phyloP scores from a whole-genome alignment of 1,140 invertebrate species.

The Temnothorax nylanderi region DNA sequence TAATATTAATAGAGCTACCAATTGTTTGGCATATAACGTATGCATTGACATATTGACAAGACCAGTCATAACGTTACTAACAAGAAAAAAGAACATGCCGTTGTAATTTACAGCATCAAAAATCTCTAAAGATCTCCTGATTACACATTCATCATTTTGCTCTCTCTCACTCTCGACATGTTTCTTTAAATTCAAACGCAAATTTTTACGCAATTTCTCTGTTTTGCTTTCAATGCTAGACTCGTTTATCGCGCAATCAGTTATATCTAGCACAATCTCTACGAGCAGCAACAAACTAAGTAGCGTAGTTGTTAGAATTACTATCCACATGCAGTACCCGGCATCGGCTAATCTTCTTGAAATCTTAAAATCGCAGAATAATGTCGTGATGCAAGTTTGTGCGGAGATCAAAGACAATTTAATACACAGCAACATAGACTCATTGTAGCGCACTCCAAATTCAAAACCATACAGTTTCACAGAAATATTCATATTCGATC shows the following conservation, averaged over 20 bases:
- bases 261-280: conserved; percentile 85
- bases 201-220: conserved; percentile 13
- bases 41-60: conserved; percentile 90
- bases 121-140: conserved; percentile 85
- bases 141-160: conserved; percentile 21
- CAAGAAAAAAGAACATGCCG: conserved; percentile 92
- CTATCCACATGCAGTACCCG: conserved; percentile 91
- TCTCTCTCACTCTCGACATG: conserved; percentile 37
- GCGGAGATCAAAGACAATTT: conserved; percentile 82
- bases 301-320: conserved; percentile 87
- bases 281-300: conserved; percentile 86
- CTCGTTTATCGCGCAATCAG: conserved; percentile 30
- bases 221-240: not conserved
- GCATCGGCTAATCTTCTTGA: conserved; percentile 92
- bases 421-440: conserved; percentile 77
- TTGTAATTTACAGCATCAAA: conserved; percentile 90
- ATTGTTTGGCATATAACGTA: conserved; percentile 86
- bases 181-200: conserved; percentile 35
- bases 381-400: conserved; percentile 84
- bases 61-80: conserved; percentile 93
- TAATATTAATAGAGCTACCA: conserved; percentile 86
- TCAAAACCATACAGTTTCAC: conserved; percentile 69
- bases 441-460: conserved; percentile 73
- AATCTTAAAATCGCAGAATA: conserved; percentile 86
- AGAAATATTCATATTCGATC: conserved; percentile 66